Conservation (phyloP, 2,113 vertebrate genomes). For the Recurvirostra avosetta region DNA sequence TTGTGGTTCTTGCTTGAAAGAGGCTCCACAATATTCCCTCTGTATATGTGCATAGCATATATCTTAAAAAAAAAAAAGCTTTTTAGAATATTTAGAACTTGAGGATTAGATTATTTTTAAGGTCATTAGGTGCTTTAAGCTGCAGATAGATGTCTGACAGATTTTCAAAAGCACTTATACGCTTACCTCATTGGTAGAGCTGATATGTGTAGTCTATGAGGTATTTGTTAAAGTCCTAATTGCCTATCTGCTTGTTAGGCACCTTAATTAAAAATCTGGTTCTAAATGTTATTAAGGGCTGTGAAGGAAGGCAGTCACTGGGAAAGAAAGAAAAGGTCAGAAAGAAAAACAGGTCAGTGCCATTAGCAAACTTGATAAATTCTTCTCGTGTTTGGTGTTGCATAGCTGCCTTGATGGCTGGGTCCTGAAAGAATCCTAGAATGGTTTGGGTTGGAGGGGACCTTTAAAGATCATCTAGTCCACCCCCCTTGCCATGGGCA, state of each 20-base stretch:
- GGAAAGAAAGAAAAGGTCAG: constrained; percentile 23
- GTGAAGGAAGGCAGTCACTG: background rate
- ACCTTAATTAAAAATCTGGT: constrained; percentile 20
- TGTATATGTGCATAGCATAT: background rate
- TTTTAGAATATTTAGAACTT: background rate
- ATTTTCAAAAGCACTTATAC: background rate
- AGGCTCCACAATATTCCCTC: background rate
- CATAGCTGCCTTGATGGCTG: background rate
- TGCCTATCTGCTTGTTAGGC: background rate
- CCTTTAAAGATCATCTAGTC: background rate
- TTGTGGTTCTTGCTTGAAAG: background rate
- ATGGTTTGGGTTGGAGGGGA: background rate
- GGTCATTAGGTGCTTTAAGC: background rate
- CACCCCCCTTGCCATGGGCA: accelerated
- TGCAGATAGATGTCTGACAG: background rate
- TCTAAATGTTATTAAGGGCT: background rate
- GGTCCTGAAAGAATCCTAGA: background rate
- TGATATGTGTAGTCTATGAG: background rate
- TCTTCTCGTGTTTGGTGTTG: background rate
- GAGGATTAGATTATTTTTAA: background rate
- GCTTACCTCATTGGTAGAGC: background rate
- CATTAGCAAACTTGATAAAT: background rate
- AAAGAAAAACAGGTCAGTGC: background rate
- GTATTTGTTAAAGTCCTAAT: constrained; percentile 6
- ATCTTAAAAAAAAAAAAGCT: background rate